Conservation (phyloP, 2,888 invertebrate genomes). For the Nyleta sp. region DNA sequence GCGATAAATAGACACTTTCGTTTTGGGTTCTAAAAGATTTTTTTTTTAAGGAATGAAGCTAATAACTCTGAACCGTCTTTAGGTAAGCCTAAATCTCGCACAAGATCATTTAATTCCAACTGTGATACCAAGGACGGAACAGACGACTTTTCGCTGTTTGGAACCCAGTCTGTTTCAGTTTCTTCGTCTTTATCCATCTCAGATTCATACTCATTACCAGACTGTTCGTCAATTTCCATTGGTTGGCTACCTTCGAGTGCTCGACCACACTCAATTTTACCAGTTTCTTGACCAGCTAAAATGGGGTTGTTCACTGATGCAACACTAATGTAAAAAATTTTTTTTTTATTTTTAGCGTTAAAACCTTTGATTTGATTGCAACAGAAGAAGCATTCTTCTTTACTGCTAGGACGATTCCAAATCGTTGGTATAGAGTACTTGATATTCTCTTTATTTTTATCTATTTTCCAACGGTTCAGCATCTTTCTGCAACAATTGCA, state of each 20-base stretch:
- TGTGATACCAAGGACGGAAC: constrained; percentile 5
- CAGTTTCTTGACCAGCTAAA: too few relatives aligned
- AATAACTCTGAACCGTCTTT: constrained; percentile 35
- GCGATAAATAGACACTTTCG: constrained; percentile 36
- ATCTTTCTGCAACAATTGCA: too few relatives aligned
- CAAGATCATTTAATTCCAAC: constrained; percentile 22
- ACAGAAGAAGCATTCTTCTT: constrained; percentile 28
- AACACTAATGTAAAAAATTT: constrained; percentile 1
- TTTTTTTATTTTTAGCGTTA: neutral
- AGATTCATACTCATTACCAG: constrained; percentile 8
- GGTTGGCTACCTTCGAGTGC: too few relatives aligned
- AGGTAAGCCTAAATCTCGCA: constrained; percentile 26
- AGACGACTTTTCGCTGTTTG: neutral
- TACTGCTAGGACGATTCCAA: neutral
- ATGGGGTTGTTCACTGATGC: too few relatives aligned
- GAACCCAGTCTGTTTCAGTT: neutral
- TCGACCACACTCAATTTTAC: too few relatives aligned
- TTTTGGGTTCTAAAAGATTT: constrained; percentile 32
- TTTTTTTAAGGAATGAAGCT: constrained; percentile 54
- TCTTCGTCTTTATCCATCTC: neutral
- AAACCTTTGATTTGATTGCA: constrained; percentile 28
- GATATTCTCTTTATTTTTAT: too few relatives aligned
- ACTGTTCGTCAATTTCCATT: constrained; percentile 7
- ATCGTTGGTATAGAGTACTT: neutral
- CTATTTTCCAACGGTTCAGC: too few relatives aligned